phyloP scores from a whole-genome alignment of 2,113 vertebrate species.

The Thomomys bottae region DNA sequence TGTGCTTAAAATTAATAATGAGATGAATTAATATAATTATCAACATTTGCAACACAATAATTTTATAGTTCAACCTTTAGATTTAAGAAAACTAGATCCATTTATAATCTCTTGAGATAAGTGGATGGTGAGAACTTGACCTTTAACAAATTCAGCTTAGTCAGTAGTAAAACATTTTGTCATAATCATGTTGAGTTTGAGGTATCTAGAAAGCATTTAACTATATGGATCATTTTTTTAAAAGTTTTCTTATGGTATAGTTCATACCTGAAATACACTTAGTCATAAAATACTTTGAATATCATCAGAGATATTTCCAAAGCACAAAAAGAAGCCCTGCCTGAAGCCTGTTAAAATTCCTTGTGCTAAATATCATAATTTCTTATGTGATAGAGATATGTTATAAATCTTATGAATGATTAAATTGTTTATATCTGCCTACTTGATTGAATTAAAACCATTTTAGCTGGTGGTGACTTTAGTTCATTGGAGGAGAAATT shows the following conservation, averaged over 20 bases:
- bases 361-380: conserved; percentile 45
- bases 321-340: neutral
- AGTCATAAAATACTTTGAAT: conserved; percentile 25
- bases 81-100: conserved; percentile 21
- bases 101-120: conserved; percentile 53
- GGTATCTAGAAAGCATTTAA: conserved; percentile 27
- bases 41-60: neutral
- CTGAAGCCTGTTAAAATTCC: conserved; percentile 28
- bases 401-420: conserved; percentile 47
- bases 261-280: conserved; percentile 50
- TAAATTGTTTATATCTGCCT: conserved; percentile 38
- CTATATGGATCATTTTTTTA: conserved; percentile 10
- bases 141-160: conserved; percentile 76
- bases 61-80: conserved; percentile 26
- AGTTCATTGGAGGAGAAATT: conserved; percentile 59
- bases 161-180: conserved; percentile 74
- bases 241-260: neutral
- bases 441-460: conserved; percentile 19
- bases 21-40: conserved; percentile 20
- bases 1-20: conserved; percentile 22
- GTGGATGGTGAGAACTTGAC: neutral
- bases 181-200: conserved; percentile 73
- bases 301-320: conserved; percentile 30
- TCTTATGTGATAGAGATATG: neutral
- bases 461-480: neutral